Conservation (phyloP, 2,113 vertebrate genomes). For the Vanacampus margaritifer region DNA sequence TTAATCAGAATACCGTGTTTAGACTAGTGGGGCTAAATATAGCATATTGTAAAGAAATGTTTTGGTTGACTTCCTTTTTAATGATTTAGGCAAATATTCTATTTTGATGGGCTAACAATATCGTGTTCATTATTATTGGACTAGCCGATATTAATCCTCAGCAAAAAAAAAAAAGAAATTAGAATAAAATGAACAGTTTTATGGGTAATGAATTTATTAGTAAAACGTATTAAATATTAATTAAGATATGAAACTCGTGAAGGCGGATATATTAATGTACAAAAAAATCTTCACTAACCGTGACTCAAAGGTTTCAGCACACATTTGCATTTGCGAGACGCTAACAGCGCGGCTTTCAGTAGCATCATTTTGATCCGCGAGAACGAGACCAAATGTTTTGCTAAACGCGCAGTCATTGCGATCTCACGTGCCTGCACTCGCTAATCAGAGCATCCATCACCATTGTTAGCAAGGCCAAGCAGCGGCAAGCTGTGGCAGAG, state of each 20-base stretch:
- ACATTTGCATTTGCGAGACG: not conserved
- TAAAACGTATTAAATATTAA: not conserved
- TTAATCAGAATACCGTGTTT: too few relatives aligned
- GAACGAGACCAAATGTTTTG: constrained; percentile 8
- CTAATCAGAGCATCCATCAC: constrained; percentile 38
- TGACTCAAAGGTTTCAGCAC: not conserved
- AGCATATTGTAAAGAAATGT: too few relatives aligned
- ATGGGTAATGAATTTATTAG: not conserved
- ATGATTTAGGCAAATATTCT: not conserved
- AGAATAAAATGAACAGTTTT: not conserved
- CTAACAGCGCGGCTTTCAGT: not conserved
- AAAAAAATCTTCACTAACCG: not conserved
- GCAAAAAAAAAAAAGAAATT: too few relatives aligned
- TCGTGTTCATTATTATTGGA: not conserved
- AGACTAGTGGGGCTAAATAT: too few relatives aligned
- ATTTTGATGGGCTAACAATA: not conserved
- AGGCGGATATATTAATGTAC: not conserved
- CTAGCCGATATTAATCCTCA: not conserved
- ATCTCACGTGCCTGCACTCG: constrained; percentile 20
- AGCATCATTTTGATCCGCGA: not conserved
- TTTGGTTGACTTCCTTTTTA: too few relatives aligned
- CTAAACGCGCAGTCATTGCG: constrained; percentile 5
- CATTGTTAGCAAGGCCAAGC: constrained; percentile 42
- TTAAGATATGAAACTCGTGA: not conserved
- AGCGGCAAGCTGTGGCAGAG: constrained; percentile 2